phyloP scores from a whole-genome alignment of 1,140 invertebrate genomes.

The Drosophila takahashii region DNA sequence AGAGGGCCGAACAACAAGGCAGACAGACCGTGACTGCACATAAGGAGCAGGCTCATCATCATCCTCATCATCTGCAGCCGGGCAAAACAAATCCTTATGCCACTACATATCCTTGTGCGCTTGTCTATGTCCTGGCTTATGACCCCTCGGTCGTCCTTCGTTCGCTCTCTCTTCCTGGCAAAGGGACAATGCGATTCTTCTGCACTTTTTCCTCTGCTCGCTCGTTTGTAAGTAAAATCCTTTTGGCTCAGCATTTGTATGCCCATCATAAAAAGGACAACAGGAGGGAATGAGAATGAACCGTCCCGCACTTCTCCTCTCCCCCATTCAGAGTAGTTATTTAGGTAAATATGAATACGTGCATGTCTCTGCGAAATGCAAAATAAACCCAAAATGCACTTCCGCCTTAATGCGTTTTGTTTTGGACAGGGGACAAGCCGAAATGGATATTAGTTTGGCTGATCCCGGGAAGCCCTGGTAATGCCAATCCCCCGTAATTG shows the following conservation, averaged over 20 bases:
- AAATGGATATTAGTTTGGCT: conserved; percentile 50
- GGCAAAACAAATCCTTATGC: conserved; percentile 62
- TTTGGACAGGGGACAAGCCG: conserved; percentile 50
- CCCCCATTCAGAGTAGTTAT: conserved; percentile 16
- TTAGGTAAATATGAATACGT: conserved; percentile 72
- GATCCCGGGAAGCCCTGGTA: conserved; percentile 26
- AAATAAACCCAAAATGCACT: conserved; percentile 70
- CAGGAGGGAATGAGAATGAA: conserved; percentile 33
- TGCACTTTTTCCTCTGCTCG: conserved; percentile 71
- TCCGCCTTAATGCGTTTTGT: conserved; percentile 77
- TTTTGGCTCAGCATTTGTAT: conserved; percentile 69
- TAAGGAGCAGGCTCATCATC: conserved; percentile 53
- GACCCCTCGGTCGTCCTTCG: conserved; percentile 23
- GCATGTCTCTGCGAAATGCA: conserved; percentile 54
- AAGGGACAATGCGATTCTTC: conserved; percentile 72
- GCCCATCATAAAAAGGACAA: conserved; percentile 71
- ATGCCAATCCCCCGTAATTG: conserved; percentile 44
- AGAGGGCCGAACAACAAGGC: conserved; percentile 32
- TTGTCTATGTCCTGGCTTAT: conserved; percentile 58
- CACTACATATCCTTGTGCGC: conserved; percentile 60
- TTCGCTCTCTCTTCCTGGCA: not conserved
- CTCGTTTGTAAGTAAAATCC: conserved; percentile 77
- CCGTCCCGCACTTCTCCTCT: not conserved
- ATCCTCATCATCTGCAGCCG: conserved; percentile 63
- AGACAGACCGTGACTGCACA: conserved; percentile 74